Evolutionary conservation across 2,797 vertebrate genomes (phyloP).

Genomic region (Hypotaenidia philippensis): DNA sequence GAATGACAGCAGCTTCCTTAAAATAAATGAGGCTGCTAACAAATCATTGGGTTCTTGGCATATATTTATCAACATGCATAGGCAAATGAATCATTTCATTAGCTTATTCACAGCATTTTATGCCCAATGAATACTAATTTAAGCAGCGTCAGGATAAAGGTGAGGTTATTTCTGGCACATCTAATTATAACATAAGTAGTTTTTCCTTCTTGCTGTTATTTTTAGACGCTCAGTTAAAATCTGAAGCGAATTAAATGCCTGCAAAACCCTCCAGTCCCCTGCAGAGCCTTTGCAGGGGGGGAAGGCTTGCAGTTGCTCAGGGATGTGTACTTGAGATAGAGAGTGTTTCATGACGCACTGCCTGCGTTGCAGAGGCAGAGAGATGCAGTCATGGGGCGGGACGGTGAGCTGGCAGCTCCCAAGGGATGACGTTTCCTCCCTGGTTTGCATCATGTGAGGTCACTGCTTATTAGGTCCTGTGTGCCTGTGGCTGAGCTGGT

Average conservation of each 20-base stretch:
- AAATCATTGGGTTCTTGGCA: background rate
- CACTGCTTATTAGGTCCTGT: too few species aligned
- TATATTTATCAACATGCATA: background rate
- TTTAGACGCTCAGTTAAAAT: background rate
- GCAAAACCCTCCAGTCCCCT: background rate
- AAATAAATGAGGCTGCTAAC: slow-evolving; percentile 47
- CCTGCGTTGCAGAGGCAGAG: background rate
- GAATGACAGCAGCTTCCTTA: slow-evolving; percentile 10
- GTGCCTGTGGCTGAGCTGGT: fast-evolving
- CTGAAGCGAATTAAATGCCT: background rate
- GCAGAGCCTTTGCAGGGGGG: background rate
- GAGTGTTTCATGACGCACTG: fast-evolving
- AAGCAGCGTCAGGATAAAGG: background rate
- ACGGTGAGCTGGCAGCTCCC: background rate
- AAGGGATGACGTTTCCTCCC: fast-evolving
- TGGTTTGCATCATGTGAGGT: background rate
- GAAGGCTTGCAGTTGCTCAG: background rate
- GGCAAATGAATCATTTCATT: slow-evolving; percentile 35
- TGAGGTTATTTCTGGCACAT: background rate
- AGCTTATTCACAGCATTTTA: background rate
- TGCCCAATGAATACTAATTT: background rate
- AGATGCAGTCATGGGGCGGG: fast-evolving
- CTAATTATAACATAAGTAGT: background rate
- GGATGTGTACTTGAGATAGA: fast-evolving
- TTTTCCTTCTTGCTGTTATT: background rate